A percentile compares a stretch with the other conserved stretches of the same genome.
Conservation (phyloP, 2,797 vertebrate genomes). For the Holocentrus rufus region DNA sequence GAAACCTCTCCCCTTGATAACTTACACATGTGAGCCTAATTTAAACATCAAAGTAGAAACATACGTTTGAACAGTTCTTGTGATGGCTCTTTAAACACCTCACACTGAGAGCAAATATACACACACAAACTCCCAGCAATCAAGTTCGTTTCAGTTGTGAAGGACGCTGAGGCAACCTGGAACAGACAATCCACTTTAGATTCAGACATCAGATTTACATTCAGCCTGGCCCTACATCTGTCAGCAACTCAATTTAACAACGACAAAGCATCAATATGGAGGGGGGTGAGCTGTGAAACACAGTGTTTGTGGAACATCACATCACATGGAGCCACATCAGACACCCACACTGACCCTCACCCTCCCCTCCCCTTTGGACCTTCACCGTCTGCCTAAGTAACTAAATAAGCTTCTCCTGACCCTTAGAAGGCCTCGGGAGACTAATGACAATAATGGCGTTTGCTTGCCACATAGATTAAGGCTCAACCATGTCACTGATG, state of each 20-base stretch:
- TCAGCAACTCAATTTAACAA: conserved; percentile 39
- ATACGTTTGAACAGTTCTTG: conserved; percentile 24
- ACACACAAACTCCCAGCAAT: conserved; percentile 40
- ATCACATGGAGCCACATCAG: conserved; percentile 43
- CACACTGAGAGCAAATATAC: conserved; percentile 59
- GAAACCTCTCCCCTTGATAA: conserved; percentile 47
- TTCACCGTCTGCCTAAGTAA: conserved; percentile 68
- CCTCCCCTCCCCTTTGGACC: conserved; percentile 52
- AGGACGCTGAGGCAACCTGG: conserved; percentile 28
- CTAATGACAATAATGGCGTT: conserved; percentile 72
- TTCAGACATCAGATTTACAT: conserved; percentile 54
- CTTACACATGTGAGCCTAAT: conserved; percentile 63
- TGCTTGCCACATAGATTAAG: conserved; percentile 78
- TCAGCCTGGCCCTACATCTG: conserved; percentile 57
- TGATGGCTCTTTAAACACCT: conserved; percentile 67
- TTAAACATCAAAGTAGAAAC: conserved; percentile 59
- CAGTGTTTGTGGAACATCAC: conserved; percentile 24
- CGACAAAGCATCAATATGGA: conserved; percentile 46
- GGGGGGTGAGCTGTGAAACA: conserved; percentile 24
- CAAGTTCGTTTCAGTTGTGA: conserved; percentile 59
- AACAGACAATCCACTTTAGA: conserved; percentile 36
- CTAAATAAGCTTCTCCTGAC: conserved; percentile 76
- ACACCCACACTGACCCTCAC: conserved; percentile 47
- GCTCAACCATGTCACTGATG: conserved; percentile 66
- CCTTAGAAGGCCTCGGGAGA: conserved; percentile 65